Conservation (phyloP, 2,113 vertebrate genomes). For the Caracal caracal region DNA sequence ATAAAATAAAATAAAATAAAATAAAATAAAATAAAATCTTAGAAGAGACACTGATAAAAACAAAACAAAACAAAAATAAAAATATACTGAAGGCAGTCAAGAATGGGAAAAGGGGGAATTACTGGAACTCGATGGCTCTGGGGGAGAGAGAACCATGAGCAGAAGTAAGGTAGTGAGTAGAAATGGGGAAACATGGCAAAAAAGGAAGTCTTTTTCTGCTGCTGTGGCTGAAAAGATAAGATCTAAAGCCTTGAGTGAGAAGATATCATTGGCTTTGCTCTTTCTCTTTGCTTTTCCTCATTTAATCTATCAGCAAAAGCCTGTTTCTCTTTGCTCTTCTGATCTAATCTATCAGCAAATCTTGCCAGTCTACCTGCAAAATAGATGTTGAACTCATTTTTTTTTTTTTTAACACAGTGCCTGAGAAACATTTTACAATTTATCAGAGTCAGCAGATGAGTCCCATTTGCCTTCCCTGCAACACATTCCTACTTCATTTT, state of each 20-base stretch:
- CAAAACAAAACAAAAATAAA: not conserved
- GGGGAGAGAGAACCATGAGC: not conserved
- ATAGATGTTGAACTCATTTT: not conserved
- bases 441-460: not conserved
- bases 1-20: not conserved
- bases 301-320: not conserved
- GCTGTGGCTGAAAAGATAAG: not conserved
- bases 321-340: not conserved
- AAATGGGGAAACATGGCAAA: not conserved
- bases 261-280: not conserved
- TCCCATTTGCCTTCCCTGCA: not conserved
- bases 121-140: not conserved
- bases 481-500: not conserved
- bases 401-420: not conserved
- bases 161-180: not conserved
- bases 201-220: not conserved
- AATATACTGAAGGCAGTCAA: not conserved
- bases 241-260: not conserved
- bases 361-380: not conserved
- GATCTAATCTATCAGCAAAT: not conserved
- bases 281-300: not conserved
- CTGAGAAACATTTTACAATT: not conserved
- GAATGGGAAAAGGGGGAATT: not conserved
- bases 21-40: not conserved
- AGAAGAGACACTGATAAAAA: not conserved